Percentiles rank a stretch among this genome's conserved stretches.
phyloP scores from a whole-genome alignment of 2,797 vertebrate genomes.

The Platalea minor region DNA sequence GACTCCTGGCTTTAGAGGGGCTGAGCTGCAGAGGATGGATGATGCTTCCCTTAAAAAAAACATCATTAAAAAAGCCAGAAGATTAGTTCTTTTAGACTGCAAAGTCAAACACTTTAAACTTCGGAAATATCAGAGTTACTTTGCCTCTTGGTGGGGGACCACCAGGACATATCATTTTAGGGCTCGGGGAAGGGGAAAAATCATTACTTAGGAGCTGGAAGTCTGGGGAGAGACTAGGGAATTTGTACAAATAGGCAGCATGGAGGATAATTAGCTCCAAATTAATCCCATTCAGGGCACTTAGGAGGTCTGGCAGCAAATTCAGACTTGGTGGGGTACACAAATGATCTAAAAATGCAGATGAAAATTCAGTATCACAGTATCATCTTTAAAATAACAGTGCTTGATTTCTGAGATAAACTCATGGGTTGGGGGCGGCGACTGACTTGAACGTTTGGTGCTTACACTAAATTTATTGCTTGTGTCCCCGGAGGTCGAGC shows the following conservation, averaged over 20 bases:
- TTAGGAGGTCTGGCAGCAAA: neutral
- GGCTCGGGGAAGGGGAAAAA: neutral
- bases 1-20: neutral
- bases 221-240: neutral
- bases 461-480: too few relatives aligned
- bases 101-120: neutral
- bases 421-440: too few relatives aligned
- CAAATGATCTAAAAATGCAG: neutral
- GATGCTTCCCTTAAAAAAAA: neutral
- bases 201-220: neutral
- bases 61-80: neutral
- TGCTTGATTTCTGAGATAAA: neutral
- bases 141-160: neutral
- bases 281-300: neutral
- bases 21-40: neutral
- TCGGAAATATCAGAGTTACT: neutral
- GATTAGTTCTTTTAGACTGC: neutral
- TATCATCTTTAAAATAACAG: neutral
- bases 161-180: neutral
- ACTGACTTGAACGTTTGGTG: too few relatives aligned
- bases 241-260: neutral
- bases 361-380: neutral
- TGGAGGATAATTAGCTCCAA: neutral
- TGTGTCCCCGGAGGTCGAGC: too few relatives aligned
- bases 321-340: neutral